These are phyloP conservation scores for Teleopsis dalmanni DNA, from an alignment of 1,140 invertebrate genomes.

Conservation along the genomic window DNA sequence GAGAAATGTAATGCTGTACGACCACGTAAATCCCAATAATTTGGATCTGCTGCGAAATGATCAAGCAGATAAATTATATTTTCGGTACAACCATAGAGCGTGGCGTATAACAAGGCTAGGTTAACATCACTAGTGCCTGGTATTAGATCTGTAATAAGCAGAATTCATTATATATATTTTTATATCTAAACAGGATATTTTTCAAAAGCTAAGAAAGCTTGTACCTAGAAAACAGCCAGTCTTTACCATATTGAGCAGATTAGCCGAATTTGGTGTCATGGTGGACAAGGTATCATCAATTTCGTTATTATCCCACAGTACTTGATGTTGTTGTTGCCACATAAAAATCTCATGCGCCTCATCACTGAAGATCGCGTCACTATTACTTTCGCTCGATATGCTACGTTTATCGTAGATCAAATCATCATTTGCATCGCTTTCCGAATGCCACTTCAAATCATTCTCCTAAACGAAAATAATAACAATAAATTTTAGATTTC, in stretches of 20 bases:
- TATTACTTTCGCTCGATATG: slow-evolving; percentile 47
- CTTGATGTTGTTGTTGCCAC: slow-evolving; percentile 34
- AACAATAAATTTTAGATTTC: neutral
- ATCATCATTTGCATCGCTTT: slow-evolving; percentile 27
- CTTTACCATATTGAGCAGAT: slow-evolving; percentile 46
- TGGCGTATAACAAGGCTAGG: slow-evolving; percentile 29
- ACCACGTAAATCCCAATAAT: slow-evolving; percentile 24
- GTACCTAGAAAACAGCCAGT: slow-evolving; percentile 38
- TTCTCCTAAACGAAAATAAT: slow-evolving; percentile 26
- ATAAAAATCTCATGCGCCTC: slow-evolving; percentile 37
- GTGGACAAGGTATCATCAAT: slow-evolving; percentile 43
- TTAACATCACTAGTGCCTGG: slow-evolving; percentile 30
- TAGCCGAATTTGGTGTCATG: slow-evolving; percentile 45
- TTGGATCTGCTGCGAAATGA: slow-evolving; percentile 30
- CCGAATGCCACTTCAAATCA: slow-evolving; percentile 39
- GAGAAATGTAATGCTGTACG: slow-evolving; percentile 71
- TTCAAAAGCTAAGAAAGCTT: neutral
- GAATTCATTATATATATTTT: too few relatives aligned
- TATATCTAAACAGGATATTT: neutral
- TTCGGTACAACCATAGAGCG: slow-evolving; percentile 27
- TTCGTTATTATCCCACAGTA: slow-evolving; percentile 44
- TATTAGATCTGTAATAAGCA: slow-evolving; percentile 19
- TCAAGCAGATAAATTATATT: slow-evolving; percentile 27
- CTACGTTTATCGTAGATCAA: slow-evolving; percentile 37
- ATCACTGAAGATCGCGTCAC: slow-evolving; percentile 39